Evolutionary conservation across 2,888 invertebrate genomes (phyloP), one percentile per base, ranked within the genome.

Genomic region (Chouioia cunea): DNA sequence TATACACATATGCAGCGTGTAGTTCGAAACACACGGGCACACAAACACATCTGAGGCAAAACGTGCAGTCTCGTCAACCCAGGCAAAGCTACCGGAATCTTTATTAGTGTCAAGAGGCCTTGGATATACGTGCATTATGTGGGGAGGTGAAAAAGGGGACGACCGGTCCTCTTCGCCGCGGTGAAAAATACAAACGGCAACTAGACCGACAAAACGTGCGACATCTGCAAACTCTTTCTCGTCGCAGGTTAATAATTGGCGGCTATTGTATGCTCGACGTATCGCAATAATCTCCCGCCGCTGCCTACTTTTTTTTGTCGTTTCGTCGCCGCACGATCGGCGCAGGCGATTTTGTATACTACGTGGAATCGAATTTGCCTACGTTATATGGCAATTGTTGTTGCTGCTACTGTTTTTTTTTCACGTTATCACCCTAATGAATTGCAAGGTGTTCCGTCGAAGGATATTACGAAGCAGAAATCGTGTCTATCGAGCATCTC

Each of bases 161-260:
- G 10, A 36, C 36, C 36, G 6, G 36, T 36, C 36, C 36, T 36
- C 36, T 12, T 36, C 36, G 36, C 10, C 6, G 36, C 76, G 72
- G 75, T 79, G 77, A 80, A 79, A 81, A 80, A 78, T 79, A 76
- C 74, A 44, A 52, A 50, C 58, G 15, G 3, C 70, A 46, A 53
- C 60, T 62, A 58, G 52, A 57, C 65, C 53, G 65, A 53, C 68
- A 69, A 72, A 65, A 69, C 65, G 65, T 53, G 73, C 74, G 73
- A 76, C 75, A 70, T 70, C 62, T 64, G 59, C 62, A 69, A 52
- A 50, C 27, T n/a, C n/a, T n/a, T 73, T 73, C 36, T 76, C 78
- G 67, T 78, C 74, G 77, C 79, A 77, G 79, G 78, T 80, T 80
- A 80, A 81, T 81, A 80, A 81, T 80, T 80, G 79, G 76, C 77